A percentile compares a stretch with the other conserved stretches of the same genome.
phyloP scores from a whole-genome alignment of 1,140 invertebrate species.

The Drosophila simulans region DNA sequence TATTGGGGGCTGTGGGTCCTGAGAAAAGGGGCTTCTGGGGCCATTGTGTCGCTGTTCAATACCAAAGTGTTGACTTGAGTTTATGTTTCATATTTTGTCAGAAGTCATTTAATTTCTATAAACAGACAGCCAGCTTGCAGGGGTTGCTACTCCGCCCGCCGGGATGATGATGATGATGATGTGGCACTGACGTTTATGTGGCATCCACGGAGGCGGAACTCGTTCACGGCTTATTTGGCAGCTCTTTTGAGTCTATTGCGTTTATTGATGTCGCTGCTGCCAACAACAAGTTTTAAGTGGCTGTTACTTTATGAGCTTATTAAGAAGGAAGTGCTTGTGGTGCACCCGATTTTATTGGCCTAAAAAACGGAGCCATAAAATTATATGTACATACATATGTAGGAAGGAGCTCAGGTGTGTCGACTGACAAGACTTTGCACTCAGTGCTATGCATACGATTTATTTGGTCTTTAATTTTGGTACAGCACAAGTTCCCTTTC shows the following conservation, averaged over 20 bases:
- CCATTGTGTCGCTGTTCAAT: constrained; percentile 35
- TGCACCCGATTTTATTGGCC: constrained; percentile 17
- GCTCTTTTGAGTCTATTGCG: constrained; percentile 27
- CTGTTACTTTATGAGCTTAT: constrained; percentile 51
- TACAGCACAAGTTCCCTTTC: not conserved
- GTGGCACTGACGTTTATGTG: constrained; percentile 50
- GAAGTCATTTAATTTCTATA: constrained; percentile 40
- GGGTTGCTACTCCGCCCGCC: constrained; percentile 3
- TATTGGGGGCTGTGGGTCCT: constrained; percentile 4
- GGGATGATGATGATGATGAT: constrained; percentile 16
- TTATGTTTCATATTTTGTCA: constrained; percentile 44
- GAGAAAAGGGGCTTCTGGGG: not conserved
- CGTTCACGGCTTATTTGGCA: constrained; percentile 51
- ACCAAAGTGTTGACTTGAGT: constrained; percentile 46
- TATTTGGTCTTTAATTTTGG: constrained; percentile 12
- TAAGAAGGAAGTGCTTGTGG: constrained; percentile 34
- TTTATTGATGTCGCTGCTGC: constrained; percentile 35
- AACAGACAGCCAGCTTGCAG: constrained; percentile 22
- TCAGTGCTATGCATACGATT: constrained; percentile 14
- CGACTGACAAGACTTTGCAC: constrained; percentile 24
- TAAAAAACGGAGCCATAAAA: constrained; percentile 41
- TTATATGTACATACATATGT: no score
- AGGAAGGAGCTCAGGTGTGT: constrained; percentile 53
- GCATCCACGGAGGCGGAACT: constrained; percentile 38
- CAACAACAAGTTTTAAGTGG: constrained; percentile 49